Evolutionary conservation across 2,888 invertebrate genomes (phyloP), one percentile per base, ranked within the genome.

Genomic region (Oeneis ivallda): DNA sequence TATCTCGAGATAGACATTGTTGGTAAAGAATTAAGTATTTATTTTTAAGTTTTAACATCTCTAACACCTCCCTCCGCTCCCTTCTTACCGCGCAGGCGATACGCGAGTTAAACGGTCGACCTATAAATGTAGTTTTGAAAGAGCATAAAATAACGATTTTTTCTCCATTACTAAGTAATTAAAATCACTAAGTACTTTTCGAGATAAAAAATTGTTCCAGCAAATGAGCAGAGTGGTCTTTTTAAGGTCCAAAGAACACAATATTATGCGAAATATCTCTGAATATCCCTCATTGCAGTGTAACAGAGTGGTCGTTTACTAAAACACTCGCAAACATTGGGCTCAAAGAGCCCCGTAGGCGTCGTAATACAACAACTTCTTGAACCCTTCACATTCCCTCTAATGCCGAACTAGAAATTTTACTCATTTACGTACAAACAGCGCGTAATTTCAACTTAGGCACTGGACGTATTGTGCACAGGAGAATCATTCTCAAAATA

Each of bases 361-460:
- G 58, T 69, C 67, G 60, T 65, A 59, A 62, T 34, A 59, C 56
- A 67, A 54, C 58, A 60, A 69, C 59, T 67, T 69, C 64, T 62
- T 49, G 64, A 64, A 66, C 66, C 69, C 66, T 69, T 61, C 53
- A 64, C 66, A 64, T 68, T 64, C 58, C 56, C 66, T 68, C 63
- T 58, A 32, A 66, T 64, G 61, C 64, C 64, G 61, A 65, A 69
- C 65, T 67, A 67, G 67, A 67, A 69, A 67, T 67, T 67, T 69
- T 49, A 52, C 64, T 60, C 65, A 67, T 69, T 69, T 69, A 49
- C 66, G 64, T 61, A 65, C 59, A 60, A 67, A 67, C 63, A 63
- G 50, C 15, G 43, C 53, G 49, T 67, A 61, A 69, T 61, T 69
- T 67, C 53, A 69, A 65, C 45, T 61, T 61, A 17, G 10, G 47